phyloP scores from a whole-genome alignment of 2,113 vertebrate species.

The Turnix velox region DNA sequence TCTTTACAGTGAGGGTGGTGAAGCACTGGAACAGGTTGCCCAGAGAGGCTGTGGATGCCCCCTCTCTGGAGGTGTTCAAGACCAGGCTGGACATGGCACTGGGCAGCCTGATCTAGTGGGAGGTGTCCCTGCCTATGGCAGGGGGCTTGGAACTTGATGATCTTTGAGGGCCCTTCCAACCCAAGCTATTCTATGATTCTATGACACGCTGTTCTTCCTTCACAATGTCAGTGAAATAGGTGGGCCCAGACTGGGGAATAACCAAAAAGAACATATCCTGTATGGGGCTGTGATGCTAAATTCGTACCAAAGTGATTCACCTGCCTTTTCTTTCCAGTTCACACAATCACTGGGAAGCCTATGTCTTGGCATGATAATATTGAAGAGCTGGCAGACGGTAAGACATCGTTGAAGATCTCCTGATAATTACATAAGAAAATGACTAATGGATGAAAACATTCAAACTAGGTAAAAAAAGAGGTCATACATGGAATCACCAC shows the following conservation, averaged over 20 bases:
- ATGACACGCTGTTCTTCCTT: neutral
- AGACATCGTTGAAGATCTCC: conserved; percentile 30
- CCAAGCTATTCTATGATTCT: no score
- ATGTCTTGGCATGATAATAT: conserved; percentile 75
- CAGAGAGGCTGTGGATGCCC: no score
- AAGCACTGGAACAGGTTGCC: no score
- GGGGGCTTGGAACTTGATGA: no score
- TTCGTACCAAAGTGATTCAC: neutral
- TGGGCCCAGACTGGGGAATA: neutral
- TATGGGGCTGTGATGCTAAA: neutral
- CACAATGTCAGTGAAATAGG: neutral
- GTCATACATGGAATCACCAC: neutral
- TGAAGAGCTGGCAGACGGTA: conserved; percentile 75
- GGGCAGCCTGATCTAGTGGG: no score
- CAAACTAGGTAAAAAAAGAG: neutral
- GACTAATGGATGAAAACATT: neutral
- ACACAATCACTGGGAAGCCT: conserved; percentile 80
- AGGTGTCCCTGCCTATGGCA: no score
- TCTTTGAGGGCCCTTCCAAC: no score
- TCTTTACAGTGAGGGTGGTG: no score
- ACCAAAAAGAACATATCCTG: neutral
- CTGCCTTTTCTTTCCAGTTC: conserved; percentile 66
- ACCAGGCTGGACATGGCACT: no score
- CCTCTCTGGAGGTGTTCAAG: no score
- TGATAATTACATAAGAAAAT: neutral